A percentile compares a stretch with the other conserved stretches of the same genome.
Conservation (phyloP, 1,140 invertebrate genomes). For the Whitmania pigra region DNA sequence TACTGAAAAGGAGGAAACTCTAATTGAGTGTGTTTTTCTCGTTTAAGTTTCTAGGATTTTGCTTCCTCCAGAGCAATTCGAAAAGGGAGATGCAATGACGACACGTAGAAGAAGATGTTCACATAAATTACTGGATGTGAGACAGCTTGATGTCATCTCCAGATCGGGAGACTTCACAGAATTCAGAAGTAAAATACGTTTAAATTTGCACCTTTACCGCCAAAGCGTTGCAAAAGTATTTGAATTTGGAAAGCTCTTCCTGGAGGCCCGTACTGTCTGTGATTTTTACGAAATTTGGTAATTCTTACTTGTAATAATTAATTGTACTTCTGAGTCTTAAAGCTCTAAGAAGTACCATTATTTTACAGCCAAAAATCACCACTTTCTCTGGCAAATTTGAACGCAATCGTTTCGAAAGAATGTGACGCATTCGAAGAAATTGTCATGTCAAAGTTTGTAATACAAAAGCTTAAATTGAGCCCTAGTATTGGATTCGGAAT, state of each 20-base stretch:
- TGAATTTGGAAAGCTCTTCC: conserved; percentile 35
- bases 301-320: neutral
- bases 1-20: neutral
- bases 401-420: conserved; percentile 35
- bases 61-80: neutral
- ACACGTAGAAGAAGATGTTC: neutral
- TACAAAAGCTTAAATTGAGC: neutral
- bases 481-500: neutral
- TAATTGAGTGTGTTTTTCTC: neutral
- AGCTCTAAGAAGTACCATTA: neutral
- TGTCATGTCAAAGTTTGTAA: conserved; percentile 31
- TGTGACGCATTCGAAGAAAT: conserved; percentile 37
- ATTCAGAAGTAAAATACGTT: conserved; percentile 28
- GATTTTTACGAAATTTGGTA: conserved; percentile 37
- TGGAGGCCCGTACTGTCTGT: conserved; percentile 34
- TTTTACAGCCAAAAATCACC: conserved; percentile 27
- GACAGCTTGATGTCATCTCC: too few relatives aligned
- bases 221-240: conserved; percentile 37
- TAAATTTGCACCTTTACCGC: conserved; percentile 38
- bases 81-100: neutral
- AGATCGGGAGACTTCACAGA: too few relatives aligned
- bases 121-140: too few relatives aligned
- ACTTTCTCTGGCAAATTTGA: conserved; percentile 37
- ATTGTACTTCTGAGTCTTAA: too few relatives aligned
- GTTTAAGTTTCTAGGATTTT: neutral